phyloP scores from a whole-genome alignment of 2,113 vertebrate species.

The Cettia cetti region DNA sequence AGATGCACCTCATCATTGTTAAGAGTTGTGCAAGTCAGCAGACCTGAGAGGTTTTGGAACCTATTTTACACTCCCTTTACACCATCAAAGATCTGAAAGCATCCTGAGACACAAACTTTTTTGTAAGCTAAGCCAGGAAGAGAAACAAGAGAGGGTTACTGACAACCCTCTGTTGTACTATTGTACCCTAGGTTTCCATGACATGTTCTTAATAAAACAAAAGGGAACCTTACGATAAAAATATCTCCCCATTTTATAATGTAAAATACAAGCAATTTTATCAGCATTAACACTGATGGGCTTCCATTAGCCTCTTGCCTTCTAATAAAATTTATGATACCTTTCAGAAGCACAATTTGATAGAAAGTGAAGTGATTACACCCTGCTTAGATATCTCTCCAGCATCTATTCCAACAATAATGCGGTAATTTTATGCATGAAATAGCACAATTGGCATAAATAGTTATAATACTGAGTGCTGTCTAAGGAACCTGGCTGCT shows the following conservation, averaged over 20 bases:
- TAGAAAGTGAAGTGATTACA: conserved; percentile 83
- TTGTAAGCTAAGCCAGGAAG: not conserved
- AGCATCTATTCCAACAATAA: conserved; percentile 82
- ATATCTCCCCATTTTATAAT: conserved; percentile 73
- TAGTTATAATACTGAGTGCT: conserved; percentile 83
- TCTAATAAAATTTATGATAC: conserved; percentile 86
- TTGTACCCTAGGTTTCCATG: conserved; percentile 42
- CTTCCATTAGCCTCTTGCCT: conserved; percentile 83
- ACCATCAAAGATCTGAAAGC: not conserved
- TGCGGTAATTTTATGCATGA: conserved; percentile 87
- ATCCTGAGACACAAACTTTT: not conserved
- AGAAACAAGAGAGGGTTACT: not conserved
- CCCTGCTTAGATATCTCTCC: conserved; percentile 82
- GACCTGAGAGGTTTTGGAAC: not conserved
- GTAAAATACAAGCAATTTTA: conserved; percentile 83
- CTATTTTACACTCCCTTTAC: conserved; percentile 26
- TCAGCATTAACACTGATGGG: conserved; percentile 81
- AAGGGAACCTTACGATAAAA: conserved; percentile 66
- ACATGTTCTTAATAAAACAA: conserved; percentile 73
- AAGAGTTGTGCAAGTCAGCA: conserved; percentile 15
- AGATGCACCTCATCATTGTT: conserved; percentile 48
- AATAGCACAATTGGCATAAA: conserved; percentile 85
- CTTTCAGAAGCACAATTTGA: conserved; percentile 84
- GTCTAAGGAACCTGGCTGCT: conserved; percentile 79
- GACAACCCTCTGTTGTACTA: conserved; percentile 23